Evolutionary conservation across 2,797 vertebrate species (phyloP).

Genomic region (Tenualosa thibaudeaui): DNA sequence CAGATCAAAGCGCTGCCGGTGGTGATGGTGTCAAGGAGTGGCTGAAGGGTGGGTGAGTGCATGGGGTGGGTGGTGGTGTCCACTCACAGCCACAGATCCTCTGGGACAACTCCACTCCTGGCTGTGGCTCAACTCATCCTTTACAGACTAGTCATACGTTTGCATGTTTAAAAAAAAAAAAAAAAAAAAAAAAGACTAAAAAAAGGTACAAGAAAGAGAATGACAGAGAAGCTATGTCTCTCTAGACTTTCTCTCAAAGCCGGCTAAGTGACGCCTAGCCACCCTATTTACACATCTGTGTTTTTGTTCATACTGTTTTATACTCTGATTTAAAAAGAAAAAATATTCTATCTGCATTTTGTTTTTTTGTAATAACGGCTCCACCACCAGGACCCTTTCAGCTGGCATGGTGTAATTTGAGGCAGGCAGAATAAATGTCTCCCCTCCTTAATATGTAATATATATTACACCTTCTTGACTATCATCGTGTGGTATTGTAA

Average conservation of each 20-base stretch:
- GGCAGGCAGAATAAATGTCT: background rate
- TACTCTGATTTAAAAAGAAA: background rate
- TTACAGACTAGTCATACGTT: background rate
- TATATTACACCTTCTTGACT: background rate
- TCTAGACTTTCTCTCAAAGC: conserved; percentile 13
- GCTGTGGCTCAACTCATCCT: background rate
- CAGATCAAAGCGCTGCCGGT: background rate
- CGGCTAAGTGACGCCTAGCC: background rate
- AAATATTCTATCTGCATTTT: background rate
- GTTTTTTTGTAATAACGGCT: background rate
- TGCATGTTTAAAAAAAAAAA: background rate
- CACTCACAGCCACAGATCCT: background rate
- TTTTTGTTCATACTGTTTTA: background rate
- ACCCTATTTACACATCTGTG: background rate
- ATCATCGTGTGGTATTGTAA: conserved; percentile 1
- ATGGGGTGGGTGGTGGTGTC: background rate
- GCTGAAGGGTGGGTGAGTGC: too few relatives aligned
- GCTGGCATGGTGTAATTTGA: conserved; percentile 5
- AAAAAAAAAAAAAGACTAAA: background rate
- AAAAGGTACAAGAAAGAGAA: background rate
- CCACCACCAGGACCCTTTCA: background rate
- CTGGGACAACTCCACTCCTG: background rate
- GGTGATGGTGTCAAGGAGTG: background rate
- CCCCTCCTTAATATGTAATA: background rate
- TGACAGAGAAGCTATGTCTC: background rate